Conservation (phyloP, 2,797 vertebrate species). For the Acanthiza pusilla region DNA sequence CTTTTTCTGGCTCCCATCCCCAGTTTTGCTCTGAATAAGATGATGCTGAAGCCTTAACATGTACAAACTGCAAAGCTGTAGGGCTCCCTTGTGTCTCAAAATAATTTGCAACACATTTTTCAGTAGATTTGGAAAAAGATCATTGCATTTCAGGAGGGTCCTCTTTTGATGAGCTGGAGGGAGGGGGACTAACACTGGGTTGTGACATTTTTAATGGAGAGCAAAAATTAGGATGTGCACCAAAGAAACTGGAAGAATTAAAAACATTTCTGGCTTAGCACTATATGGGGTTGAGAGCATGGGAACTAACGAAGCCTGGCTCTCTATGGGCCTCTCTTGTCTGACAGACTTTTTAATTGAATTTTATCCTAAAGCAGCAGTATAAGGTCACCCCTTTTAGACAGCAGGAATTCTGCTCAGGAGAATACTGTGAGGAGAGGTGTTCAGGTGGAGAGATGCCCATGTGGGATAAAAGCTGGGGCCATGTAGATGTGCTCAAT, state of each 20-base stretch:
- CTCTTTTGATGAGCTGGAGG: not conserved
- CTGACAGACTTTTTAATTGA: not conserved
- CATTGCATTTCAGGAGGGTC: not conserved
- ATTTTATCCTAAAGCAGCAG: not conserved
- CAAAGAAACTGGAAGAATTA: not conserved
- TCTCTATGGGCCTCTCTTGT: not conserved
- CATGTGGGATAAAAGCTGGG: not conserved
- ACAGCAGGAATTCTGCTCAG: not conserved
- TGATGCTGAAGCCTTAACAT: not conserved
- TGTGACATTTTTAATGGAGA: not conserved
- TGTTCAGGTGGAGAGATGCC: not conserved
- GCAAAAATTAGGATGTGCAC: not conserved
- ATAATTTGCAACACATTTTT: not conserved
- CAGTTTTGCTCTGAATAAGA: not conserved
- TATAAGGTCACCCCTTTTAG: not conserved
- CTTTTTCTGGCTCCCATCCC: not conserved
- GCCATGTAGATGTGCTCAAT: accelerated
- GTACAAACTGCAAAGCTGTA: not conserved
- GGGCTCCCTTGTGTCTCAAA: not conserved
- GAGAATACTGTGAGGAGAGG: not conserved
- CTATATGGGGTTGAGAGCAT: not conserved
- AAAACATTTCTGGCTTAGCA: not conserved
- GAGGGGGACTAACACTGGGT: not conserved
- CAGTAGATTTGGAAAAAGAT: not conserved
- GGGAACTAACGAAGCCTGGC: not conserved